These are phyloP conservation scores for Hylaea fasciaria DNA, from an alignment of 2,888 invertebrate species.

Conservation along the genomic window DNA sequence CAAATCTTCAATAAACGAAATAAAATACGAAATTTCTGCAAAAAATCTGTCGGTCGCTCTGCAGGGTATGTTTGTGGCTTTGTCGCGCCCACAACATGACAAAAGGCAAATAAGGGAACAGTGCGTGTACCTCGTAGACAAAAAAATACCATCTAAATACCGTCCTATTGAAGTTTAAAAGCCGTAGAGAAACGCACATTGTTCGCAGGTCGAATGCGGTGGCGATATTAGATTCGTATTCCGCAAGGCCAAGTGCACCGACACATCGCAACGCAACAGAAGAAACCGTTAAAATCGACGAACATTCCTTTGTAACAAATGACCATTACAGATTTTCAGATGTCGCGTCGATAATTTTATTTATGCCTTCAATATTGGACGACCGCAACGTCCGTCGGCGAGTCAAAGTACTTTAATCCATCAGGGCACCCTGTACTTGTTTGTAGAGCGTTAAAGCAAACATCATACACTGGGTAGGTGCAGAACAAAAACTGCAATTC, in stretches of 20 bases:
- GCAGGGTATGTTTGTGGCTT: conserved; percentile 82
- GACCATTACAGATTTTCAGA: conserved; percentile 48
- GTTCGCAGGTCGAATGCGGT: conserved; percentile 76
- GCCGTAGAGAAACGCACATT: conserved; percentile 78
- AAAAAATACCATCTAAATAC: conserved; percentile 83
- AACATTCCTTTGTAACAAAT: conserved; percentile 48
- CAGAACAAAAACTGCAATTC: conserved; percentile 59
- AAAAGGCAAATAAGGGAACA: conserved; percentile 84
- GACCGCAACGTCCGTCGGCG: conserved; percentile 56
- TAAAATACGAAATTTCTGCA: conserved; percentile 78
- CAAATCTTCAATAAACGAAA: conserved; percentile 75
- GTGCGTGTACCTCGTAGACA: conserved; percentile 55
- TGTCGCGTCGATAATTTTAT: conserved; percentile 63
- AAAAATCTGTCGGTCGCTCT: conserved; percentile 78
- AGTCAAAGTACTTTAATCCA: conserved; percentile 55
- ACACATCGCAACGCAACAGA: conserved; percentile 32
- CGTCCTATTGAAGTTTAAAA: conserved; percentile 82
- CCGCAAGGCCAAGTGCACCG: conserved; percentile 52
- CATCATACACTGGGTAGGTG: conserved; percentile 51
- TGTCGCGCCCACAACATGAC: conserved; percentile 83
- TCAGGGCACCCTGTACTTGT: conserved; percentile 48
- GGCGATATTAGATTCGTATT: conserved; percentile 81
- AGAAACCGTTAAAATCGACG: conserved; percentile 55
- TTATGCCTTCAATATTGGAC: conserved; percentile 56
- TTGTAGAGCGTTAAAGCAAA: conserved; percentile 57